Evolutionary conservation across 2,113 vertebrate species (phyloP).

Genomic region (Rallus limicola): DNA sequence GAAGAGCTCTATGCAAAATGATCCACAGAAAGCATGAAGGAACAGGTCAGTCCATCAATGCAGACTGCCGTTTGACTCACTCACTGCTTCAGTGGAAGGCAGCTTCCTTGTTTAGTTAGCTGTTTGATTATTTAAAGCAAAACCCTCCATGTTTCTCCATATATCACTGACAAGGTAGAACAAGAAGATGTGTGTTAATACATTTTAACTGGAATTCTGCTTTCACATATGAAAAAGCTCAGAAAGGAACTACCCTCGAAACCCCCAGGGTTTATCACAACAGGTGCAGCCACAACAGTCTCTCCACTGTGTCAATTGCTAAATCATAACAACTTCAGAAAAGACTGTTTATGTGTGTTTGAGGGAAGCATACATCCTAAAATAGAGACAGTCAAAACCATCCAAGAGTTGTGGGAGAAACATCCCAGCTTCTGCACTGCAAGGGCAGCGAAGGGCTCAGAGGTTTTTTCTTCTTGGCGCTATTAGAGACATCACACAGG

Average conservation of each 20-base stretch:
- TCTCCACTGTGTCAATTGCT: background rate
- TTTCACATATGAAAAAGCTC: background rate
- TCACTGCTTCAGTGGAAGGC: background rate
- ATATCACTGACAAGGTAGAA: background rate
- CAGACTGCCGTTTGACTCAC: background rate
- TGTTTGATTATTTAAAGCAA: background rate
- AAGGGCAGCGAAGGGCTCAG: background rate
- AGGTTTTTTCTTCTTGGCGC: background rate
- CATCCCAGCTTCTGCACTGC: background rate
- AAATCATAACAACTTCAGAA: background rate
- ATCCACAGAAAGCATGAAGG: background rate
- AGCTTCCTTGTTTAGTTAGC: slow-evolving; percentile 55
- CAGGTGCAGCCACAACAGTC: accelerated
- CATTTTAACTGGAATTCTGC: background rate
- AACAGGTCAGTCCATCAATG: background rate
- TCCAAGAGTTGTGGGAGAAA: background rate
- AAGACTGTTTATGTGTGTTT: background rate
- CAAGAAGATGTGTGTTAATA: background rate
- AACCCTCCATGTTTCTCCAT: background rate
- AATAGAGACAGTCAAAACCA: background rate
- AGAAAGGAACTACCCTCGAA: background rate
- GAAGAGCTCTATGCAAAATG: background rate
- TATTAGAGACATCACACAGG: background rate
- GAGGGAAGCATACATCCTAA: background rate
- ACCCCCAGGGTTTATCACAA: background rate